Conservation (phyloP, 2,888 invertebrate genomes). For the Teleiodes luculella region DNA sequence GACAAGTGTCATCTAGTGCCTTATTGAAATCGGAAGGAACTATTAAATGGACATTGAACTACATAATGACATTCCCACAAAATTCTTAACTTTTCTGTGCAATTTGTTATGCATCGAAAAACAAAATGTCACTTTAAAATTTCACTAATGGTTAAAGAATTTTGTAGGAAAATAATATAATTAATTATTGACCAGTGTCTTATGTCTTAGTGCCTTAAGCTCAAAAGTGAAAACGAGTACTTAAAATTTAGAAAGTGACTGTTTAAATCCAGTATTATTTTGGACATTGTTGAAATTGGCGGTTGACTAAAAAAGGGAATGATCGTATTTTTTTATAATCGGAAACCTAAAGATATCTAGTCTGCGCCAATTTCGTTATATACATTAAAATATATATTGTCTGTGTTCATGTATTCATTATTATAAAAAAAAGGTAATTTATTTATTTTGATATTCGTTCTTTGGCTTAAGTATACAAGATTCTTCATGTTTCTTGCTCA, state of each 20-base stretch:
- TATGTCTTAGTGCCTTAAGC: not conserved
- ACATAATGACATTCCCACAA: not conserved
- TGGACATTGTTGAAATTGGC: not conserved
- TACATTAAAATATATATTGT: not conserved
- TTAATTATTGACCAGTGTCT: not conserved
- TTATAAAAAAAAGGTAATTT: too few relatives aligned
- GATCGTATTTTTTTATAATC: not conserved
- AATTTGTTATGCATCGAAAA: too few relatives aligned
- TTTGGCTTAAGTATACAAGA: too few relatives aligned
- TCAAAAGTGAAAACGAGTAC: not conserved
- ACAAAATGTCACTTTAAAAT: too few relatives aligned
- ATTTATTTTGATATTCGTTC: too few relatives aligned
- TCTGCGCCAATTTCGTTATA: not conserved
- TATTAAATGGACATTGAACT: not conserved
- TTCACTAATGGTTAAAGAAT: not conserved
- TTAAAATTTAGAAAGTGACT: not conserved
- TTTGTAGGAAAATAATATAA: not conserved
- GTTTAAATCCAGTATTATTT: slow-evolving; percentile 16
- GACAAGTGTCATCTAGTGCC: slow-evolving; percentile 29
- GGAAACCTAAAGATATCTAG: not conserved
- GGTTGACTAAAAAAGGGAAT: too few relatives aligned
- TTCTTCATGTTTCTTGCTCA: not conserved
- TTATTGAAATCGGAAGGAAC: slow-evolving; percentile 2
- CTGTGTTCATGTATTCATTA: too few relatives aligned
- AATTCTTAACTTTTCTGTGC: not conserved